phyloP scores from a whole-genome alignment of 2,888 invertebrate genomes.

The Tortrix viridana region DNA sequence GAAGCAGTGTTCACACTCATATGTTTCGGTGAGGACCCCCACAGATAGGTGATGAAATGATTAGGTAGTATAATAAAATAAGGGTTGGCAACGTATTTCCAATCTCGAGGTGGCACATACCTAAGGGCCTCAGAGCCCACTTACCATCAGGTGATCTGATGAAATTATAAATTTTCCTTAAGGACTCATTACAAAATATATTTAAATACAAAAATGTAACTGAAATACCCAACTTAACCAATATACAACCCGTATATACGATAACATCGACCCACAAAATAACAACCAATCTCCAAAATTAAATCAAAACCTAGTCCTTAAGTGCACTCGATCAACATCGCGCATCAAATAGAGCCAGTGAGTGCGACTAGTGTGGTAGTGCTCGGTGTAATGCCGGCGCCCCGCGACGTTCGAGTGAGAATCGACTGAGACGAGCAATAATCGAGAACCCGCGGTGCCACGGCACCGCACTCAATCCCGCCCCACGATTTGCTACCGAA shows the following conservation, averaged over 20 bases:
- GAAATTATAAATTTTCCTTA: too few relatives aligned
- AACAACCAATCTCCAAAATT: slow-evolving; percentile 31
- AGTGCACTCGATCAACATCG: slow-evolving; percentile 53
- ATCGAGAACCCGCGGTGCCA: slow-evolving; percentile 27
- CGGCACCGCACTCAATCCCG: slow-evolving; percentile 64
- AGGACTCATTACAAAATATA: too few relatives aligned
- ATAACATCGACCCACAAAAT: slow-evolving; percentile 7
- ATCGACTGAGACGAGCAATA: slow-evolving; percentile 50
- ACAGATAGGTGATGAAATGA: too few relatives aligned
- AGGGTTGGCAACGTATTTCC: too few relatives aligned
- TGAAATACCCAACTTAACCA: neutral
- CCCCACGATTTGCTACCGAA: slow-evolving; percentile 70
- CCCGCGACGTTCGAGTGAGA: slow-evolving; percentile 74
- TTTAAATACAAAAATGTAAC: too few relatives aligned
- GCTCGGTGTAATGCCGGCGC: slow-evolving; percentile 66
- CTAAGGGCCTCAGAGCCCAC: too few relatives aligned
- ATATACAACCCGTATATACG: neutral
- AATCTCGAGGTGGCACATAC: too few relatives aligned
- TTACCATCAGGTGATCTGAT: too few relatives aligned
- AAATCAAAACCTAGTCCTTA: slow-evolving; percentile 37
- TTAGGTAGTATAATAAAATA: too few relatives aligned
- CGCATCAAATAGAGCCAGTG: slow-evolving; percentile 61
- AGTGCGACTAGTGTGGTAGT: slow-evolving; percentile 42
- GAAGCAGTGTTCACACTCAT: too few relatives aligned
- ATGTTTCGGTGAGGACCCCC: too few relatives aligned